Conservation (phyloP, 2,797 vertebrate genomes). For the Brachyrhaphis roseni region DNA sequence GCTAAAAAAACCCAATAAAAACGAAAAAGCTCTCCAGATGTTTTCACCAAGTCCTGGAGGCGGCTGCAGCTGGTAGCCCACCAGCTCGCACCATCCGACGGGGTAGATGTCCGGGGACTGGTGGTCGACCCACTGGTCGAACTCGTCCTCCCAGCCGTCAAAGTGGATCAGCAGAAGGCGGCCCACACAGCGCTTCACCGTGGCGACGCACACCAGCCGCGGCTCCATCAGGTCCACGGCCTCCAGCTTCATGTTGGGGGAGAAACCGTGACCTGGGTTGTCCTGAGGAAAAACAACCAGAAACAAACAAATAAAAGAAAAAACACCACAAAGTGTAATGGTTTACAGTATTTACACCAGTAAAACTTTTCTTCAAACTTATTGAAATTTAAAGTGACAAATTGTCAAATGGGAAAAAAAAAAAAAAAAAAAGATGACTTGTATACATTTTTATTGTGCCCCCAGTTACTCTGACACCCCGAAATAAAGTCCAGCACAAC, state of each 20-base stretch:
- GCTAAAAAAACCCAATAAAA: too few species aligned
- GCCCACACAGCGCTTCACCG: constrained; percentile 86
- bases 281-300: constrained; percentile 77
- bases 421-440: neutral
- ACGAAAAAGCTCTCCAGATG: neutral
- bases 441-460: neutral
- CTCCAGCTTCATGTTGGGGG: constrained; percentile 92
- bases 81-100: constrained; percentile 94
- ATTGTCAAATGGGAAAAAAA: neutral
- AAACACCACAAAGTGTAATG: neutral
- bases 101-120: constrained; percentile 97
- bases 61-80: constrained; percentile 90
- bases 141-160: constrained; percentile 95
- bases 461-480: neutral
- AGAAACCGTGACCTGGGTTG: constrained; percentile 88
- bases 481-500: neutral
- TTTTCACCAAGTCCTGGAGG: constrained; percentile 86
- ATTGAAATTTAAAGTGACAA: neutral
- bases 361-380: neutral
- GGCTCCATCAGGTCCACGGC: constrained; percentile 98
- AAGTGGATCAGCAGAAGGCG: constrained; percentile 95
- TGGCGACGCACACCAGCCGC: constrained; percentile 94
- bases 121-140: constrained; percentile 97
- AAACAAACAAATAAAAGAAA: neutral
- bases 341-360: neutral